These are phyloP conservation scores for Ptilorrhoa leucosticta DNA, from an alignment of 2,113 vertebrate genomes.

Conservation along the genomic window DNA sequence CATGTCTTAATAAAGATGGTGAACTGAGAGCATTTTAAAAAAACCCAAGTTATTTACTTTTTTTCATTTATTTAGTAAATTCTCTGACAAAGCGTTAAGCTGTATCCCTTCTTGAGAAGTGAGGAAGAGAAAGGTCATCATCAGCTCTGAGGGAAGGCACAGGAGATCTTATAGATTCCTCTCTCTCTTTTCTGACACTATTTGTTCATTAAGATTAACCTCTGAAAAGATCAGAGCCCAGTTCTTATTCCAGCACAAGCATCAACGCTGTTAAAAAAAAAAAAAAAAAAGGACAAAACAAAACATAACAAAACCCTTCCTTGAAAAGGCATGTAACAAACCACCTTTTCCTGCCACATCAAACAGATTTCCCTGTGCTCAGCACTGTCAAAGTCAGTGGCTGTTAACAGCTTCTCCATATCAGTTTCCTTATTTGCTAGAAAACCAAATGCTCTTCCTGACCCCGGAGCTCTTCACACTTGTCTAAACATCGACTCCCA, in stretches of 20 bases:
- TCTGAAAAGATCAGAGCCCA: not conserved
- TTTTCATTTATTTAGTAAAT: not conserved
- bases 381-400: not conserved
- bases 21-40: not conserved
- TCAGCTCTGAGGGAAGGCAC: not conserved
- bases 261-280: not conserved
- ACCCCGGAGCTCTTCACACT: not conserved
- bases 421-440: not conserved
- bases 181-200: not conserved
- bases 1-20: not conserved
- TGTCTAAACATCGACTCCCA: not conserved
- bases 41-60: not conserved
- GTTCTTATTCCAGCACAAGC: not conserved
- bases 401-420: not conserved
- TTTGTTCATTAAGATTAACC: not conserved
- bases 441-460: not conserved
- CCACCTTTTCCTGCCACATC: not conserved
- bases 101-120: not conserved
- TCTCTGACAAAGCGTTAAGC: not conserved
- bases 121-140: not conserved
- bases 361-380: not conserved
- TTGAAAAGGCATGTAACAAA: not conserved
- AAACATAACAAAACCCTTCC: not conserved
- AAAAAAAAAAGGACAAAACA: not conserved
- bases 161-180: not conserved